These are phyloP conservation scores for Tipula unca DNA, from an alignment of 2,888 invertebrate genomes.

Conservation along the genomic window DNA sequence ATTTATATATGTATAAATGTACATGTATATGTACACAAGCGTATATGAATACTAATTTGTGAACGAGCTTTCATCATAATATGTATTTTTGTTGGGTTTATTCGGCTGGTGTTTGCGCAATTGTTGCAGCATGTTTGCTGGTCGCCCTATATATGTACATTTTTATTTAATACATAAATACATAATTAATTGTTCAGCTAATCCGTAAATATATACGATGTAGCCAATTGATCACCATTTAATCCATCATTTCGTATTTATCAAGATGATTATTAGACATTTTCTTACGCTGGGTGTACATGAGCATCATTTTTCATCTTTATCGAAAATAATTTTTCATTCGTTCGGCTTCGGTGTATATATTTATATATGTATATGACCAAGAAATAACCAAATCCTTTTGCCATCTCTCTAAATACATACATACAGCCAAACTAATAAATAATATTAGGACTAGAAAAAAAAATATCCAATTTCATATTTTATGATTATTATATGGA, in stretches of 20 bases:
- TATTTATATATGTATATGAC: neutral
- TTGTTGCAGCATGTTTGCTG: neutral
- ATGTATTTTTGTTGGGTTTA: neutral
- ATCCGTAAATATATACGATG: neutral
- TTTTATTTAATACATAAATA: neutral
- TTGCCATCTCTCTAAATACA: neutral
- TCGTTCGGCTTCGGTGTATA: neutral
- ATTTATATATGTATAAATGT: no score
- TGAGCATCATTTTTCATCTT: neutral
- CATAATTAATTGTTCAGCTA: neutral
- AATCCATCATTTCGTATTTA: conserved; percentile 8
- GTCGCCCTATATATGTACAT: neutral
- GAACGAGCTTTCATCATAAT: neutral
- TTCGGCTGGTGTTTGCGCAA: neutral
- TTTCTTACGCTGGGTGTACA: neutral
- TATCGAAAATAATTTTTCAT: neutral
- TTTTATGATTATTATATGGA: neutral
- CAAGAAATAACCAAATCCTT: conserved; percentile 4
- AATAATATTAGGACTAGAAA: conserved; percentile 8
- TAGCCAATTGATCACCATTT: neutral
- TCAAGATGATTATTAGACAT: conserved; percentile 8
- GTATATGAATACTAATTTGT: neutral
- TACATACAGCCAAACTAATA: neutral
- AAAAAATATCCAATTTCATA: neutral
- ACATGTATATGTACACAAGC: no score